Conservation (phyloP, 2,113 vertebrate species). For the Plotosus lineatus region DNA sequence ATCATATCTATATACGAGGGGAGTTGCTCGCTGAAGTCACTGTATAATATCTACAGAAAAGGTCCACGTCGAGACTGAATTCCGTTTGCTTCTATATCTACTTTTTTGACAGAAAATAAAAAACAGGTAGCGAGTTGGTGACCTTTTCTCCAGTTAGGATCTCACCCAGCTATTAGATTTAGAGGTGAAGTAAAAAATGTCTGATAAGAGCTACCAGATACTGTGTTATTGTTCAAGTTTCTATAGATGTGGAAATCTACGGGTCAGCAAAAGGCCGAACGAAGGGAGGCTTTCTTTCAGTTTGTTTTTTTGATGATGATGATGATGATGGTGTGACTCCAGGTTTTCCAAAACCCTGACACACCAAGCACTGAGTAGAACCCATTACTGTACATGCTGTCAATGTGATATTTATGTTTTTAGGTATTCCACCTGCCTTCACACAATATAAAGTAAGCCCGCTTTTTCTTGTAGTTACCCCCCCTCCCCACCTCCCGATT, state of each 20-base stretch:
- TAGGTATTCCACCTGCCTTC: conserved; percentile 51
- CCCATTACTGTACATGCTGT: conserved; percentile 46
- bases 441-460: conserved; percentile 47
- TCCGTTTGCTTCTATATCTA: not conserved
- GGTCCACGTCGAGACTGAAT: no score
- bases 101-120: not conserved
- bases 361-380: conserved; percentile 36
- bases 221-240: not conserved
- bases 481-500: not conserved
- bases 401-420: conserved; percentile 60
- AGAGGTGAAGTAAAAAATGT: not conserved
- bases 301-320: no score
- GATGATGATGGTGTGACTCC: conserved; percentile 46
- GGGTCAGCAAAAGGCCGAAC: conserved; percentile 3
- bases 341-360: conserved; percentile 52
- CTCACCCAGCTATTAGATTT: not conserved
- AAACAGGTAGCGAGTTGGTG: not conserved
- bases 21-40: no score
- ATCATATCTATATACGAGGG: no score
- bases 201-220: not conserved
- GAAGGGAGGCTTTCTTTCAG: conserved; percentile 40
- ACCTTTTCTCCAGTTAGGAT: not conserved
- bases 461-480: not conserved
- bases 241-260: not conserved
- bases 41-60: no score